These are phyloP conservation scores for Oncorhynchus nerka DNA, from an alignment of 2,113 vertebrate genomes.

Conservation along the genomic window DNA sequence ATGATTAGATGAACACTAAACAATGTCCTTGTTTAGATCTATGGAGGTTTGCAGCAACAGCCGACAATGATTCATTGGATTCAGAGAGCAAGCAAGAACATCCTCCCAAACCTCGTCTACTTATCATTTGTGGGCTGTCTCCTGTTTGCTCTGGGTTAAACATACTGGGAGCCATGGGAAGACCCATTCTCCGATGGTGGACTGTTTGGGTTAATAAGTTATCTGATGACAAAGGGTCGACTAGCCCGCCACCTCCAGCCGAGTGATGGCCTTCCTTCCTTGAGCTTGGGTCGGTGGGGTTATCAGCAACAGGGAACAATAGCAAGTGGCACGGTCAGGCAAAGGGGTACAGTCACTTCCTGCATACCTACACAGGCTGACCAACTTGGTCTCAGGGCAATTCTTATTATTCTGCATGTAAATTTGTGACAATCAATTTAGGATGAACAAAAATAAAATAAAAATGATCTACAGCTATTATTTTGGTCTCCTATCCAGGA, in stretches of 20 bases:
- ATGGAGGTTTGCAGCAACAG: background rate
- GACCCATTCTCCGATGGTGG: slow-evolving; percentile 60
- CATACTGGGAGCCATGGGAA: slow-evolving; percentile 58
- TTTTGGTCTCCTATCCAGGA: no score
- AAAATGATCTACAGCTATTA: no score
- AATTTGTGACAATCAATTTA: no score
- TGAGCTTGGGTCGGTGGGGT: slow-evolving; percentile 58
- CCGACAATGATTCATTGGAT: slow-evolving; percentile 3
- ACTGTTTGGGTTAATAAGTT: slow-evolving; percentile 76
- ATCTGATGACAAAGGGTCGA: slow-evolving; percentile 70
- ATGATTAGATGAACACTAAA: background rate
- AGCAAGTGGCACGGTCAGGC: slow-evolving; percentile 64
- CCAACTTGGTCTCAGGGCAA: no score
- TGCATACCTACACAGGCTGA: slow-evolving; percentile 48
- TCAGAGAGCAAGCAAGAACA: background rate
- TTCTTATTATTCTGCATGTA: no score
- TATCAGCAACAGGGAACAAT: slow-evolving; percentile 74
- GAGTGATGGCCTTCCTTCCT: slow-evolving; percentile 65
- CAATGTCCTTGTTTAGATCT: background rate
- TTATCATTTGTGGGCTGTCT: background rate
- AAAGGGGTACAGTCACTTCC: slow-evolving; percentile 48
- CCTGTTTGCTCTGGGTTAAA: slow-evolving; percentile 71
- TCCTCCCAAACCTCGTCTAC: background rate
- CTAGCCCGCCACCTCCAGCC: slow-evolving; percentile 54
- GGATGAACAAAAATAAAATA: no score